Percentiles rank a stretch among this genome's conserved stretches.
Conservation (phyloP, 1,140 invertebrate genomes). For the Papilio polyxenes region DNA sequence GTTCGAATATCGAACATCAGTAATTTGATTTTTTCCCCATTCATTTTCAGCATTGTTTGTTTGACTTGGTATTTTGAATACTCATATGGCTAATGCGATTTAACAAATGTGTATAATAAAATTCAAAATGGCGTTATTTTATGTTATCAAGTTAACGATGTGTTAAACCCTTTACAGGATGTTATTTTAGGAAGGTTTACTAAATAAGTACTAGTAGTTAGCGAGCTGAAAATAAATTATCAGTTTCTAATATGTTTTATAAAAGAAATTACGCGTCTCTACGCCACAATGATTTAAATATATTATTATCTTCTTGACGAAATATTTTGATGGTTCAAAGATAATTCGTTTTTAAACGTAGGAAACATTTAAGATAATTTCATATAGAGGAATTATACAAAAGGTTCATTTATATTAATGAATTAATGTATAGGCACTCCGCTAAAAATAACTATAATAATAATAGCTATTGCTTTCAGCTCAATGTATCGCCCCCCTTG, state of each 20-base stretch:
- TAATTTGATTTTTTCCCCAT: slow-evolving; percentile 28
- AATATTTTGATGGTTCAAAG: background rate
- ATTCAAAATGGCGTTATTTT: background rate
- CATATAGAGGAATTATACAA: background rate
- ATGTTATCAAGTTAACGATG: background rate
- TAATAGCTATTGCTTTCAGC: slow-evolving; percentile 81
- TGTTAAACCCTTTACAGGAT: background rate
- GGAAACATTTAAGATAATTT: background rate
- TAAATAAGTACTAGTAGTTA: background rate
- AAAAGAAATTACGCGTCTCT: background rate
- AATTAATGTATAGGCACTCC: background rate
- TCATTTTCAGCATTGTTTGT: slow-evolving; percentile 2
- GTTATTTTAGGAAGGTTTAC: background rate
- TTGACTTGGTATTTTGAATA: background rate
- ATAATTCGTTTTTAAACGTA: background rate
- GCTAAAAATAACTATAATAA: background rate
- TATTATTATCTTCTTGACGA: background rate
- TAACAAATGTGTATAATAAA: background rate
- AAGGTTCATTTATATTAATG: background rate
- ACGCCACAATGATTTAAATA: background rate
- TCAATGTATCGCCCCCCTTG: slow-evolving; percentile 90
- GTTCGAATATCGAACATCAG: slow-evolving; percentile 33
- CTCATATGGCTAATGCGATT: background rate
- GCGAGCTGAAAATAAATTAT: background rate
- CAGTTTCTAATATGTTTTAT: background rate